Evolutionary conservation across 1,140 invertebrate genomes (phyloP), one percentile per base, ranked within the genome.

Genomic region (Drosophila ercepeae): DNA sequence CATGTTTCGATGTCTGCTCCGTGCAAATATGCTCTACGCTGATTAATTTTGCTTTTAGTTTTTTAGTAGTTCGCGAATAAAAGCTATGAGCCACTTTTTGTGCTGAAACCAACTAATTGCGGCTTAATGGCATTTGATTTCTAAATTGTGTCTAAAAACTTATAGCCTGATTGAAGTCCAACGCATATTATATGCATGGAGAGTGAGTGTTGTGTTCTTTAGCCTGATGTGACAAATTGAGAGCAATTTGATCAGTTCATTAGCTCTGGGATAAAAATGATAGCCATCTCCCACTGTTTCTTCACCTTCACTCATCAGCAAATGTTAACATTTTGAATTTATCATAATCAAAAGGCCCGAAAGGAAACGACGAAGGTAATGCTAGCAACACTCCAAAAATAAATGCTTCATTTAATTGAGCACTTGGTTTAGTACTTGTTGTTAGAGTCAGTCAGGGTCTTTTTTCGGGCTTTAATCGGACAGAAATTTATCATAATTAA

Each of bases 401-500:
- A 68, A 70, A 36, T 70, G 67, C 29, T 32, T 60, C 16, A 71
- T 34, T 74, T 74, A 81, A 58, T 67, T 61, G 42, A 55, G 48
- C 50, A 59, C 25, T 52, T 29, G 16, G 67, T 68, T 42, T 50
- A 69, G 50, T 69, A 49, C 32, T 60, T 23, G 55, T 45, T n/a
- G 36, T 52, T 58, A 75, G 50, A n/a, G 70, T 67, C 70, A 63
- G 45, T 50, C 44, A 34, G 27, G 45, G 55, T 59, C 71, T 68
- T 70, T 73, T 52, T 18, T 41, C 16, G 9, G 42, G 39, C 25
- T 34, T 23, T 72, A 75, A 53, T 57, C 64, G 49, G 57, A 45
- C 58, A 36, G 69, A 83, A 78, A 75, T 72, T 50, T 78, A 68
- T 82, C 51, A 79, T 86, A 86, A 67, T 86, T 79, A 68, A 63